Conservation (phyloP, 2,888 invertebrate species). For the Diachrysia chrysitis region DNA sequence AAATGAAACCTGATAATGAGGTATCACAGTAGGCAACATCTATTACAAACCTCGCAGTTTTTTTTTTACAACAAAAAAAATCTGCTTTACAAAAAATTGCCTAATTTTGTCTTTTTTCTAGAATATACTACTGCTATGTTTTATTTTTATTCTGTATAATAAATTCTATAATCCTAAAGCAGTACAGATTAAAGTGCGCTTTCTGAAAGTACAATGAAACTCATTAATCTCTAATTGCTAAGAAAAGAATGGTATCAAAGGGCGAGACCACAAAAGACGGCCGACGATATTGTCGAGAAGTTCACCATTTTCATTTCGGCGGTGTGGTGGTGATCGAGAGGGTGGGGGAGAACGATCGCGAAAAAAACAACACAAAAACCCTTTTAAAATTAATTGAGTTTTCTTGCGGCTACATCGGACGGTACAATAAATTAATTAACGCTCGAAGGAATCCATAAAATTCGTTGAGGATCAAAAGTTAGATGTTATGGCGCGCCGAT, state of each 20-base stretch:
- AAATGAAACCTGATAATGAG: constrained; percentile 9
- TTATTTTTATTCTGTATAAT: not conserved
- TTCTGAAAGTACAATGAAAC: constrained; percentile 68
- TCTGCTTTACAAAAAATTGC: too few species aligned
- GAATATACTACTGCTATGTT: too few species aligned
- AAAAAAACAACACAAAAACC: constrained; percentile 89
- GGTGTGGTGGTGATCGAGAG: constrained; percentile 67
- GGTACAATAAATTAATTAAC: constrained; percentile 89
- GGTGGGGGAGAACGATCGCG: constrained; percentile 71
- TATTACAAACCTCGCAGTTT: too few species aligned
- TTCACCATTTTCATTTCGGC: constrained; percentile 78
- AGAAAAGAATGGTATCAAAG: constrained; percentile 77
- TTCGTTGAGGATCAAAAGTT: constrained; percentile 88
- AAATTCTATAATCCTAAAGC: constrained; percentile 14
- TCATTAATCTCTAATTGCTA: constrained; percentile 86
- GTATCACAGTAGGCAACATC: not conserved
- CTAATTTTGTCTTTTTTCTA: too few species aligned
- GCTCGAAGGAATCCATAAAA: constrained; percentile 88
- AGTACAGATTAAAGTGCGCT: constrained; percentile 54
- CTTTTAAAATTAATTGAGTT: constrained; percentile 90
- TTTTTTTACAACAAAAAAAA: too few species aligned
- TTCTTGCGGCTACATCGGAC: constrained; percentile 87
- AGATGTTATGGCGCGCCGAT: constrained; percentile 68
- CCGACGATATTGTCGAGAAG: constrained; percentile 78
- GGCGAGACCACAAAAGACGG: constrained; percentile 76